phyloP scores from a whole-genome alignment of 1,140 invertebrate species.

The Drosophila lacteicornis region DNA sequence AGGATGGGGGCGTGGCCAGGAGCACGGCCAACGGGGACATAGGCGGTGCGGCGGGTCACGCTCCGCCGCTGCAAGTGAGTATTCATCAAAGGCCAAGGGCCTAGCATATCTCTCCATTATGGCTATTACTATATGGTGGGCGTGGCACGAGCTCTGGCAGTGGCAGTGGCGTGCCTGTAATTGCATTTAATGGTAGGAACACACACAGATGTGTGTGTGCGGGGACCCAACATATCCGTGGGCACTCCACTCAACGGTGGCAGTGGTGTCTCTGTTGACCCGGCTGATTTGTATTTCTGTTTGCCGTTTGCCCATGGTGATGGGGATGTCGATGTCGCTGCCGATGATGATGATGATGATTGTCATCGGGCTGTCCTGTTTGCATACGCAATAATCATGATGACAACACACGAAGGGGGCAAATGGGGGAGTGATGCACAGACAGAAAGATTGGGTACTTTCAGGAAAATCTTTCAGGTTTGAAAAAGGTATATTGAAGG shows the following conservation, averaged over 20 bases:
- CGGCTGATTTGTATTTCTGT: slow-evolving; percentile 70
- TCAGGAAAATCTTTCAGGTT: fast-evolving
- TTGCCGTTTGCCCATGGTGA: slow-evolving; percentile 26
- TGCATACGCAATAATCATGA: slow-evolving; percentile 68
- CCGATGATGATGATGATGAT: slow-evolving; percentile 60
- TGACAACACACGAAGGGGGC: slow-evolving; percentile 38
- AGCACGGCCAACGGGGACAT: slow-evolving; percentile 88
- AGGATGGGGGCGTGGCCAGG: slow-evolving; percentile 46
- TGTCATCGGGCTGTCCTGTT: slow-evolving; percentile 61
- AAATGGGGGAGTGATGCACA: neutral
- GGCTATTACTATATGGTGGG: slow-evolving; percentile 27
- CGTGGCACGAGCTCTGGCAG: neutral
- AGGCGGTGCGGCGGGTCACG: slow-evolving; percentile 62
- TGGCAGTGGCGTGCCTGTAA: slow-evolving; percentile 60
- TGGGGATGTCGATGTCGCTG: neutral
- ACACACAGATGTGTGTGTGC: slow-evolving; percentile 9
- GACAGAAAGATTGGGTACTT: neutral
- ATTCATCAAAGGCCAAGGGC: slow-evolving; percentile 4
- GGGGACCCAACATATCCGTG: neutral
- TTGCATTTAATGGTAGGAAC: slow-evolving; percentile 70
- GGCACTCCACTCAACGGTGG: neutral
- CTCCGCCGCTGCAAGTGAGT: slow-evolving; percentile 88
- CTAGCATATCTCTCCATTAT: slow-evolving; percentile 24
- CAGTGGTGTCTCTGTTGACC: slow-evolving; percentile 37
- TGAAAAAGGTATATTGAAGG: neutral